Base-by-base conservation (phyloP, 2,888 invertebrate genomes). In the Rhamnusium bicolor region DNA sequence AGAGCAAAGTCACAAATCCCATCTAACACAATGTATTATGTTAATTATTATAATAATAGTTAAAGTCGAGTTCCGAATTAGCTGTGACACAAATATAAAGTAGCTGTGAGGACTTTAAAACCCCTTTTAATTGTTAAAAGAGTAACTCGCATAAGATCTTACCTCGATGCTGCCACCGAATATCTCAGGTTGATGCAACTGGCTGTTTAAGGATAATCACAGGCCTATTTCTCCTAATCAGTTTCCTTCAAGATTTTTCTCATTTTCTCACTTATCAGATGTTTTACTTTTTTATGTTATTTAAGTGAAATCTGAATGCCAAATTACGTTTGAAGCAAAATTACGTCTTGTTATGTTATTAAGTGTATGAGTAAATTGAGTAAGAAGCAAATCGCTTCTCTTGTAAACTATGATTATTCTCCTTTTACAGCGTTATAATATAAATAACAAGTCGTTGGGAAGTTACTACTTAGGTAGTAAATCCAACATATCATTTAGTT, bases 201-300 rank as follows among this genome's bases (percentile, higher is more conserved):
- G 19, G 18, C 18, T 10, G 18, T 51, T 8, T 12, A 7, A 8
- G 51, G 8, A 19, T 51, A 51, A 51, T 51, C 8, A 3, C 51
- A 4, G 51, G 19, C 51, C 2, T 12, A 19, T 19, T 19, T 24
- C 18, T 18, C 51, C 19, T 18, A 51, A 51, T 51, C 18, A 18
- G 18, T 51, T 51, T 51, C 18, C 16, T 51, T 51, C 51, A 19
- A 18, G 51, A 51, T 51, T 51, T 18, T 51, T 51, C 18, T 8
- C 51, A 51, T 51, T 51, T 51, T 51, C 51, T 51, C 19, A 51
- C 51, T 6, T 51, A 51, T 51, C 51, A 51, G 18, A 51, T 51
- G 51, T 51, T 19, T 51, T 6, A 12, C 51, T 19, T 18, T 16
- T 51, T 19, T 51, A 51, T 51, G 19, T 51, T 18, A 51, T 51